A percentile compares a stretch with the other conserved stretches of the same genome.
Conservation (phyloP, 2,113 vertebrate genomes). For the Eudyptes chrysolophus region DNA sequence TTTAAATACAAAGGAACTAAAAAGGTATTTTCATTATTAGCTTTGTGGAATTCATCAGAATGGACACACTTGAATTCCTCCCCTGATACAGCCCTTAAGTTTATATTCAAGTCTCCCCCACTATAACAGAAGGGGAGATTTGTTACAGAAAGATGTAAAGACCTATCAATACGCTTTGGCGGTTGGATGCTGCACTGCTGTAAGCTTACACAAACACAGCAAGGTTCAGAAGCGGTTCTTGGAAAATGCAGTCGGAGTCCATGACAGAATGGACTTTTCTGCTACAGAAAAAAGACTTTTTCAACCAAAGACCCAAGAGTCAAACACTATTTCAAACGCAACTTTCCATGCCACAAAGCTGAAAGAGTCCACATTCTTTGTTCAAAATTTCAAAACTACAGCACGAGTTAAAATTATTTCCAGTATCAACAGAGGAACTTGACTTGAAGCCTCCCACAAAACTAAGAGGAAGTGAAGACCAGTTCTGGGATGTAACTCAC, state of each 20-base stretch:
- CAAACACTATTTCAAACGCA: neutral
- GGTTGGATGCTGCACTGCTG: fast-evolving
- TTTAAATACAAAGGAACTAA: neutral
- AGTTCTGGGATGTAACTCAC: neutral
- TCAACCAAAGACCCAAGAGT: neutral
- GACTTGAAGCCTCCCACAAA: neutral
- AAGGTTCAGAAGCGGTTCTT: neutral
- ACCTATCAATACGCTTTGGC: neutral
- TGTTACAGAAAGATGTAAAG: neutral
- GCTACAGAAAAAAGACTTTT: neutral
- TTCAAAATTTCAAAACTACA: neutral
- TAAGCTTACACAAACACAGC: neutral
- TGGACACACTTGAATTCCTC: neutral
- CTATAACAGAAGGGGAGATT: neutral
- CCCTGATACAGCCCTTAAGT: fast-evolving
- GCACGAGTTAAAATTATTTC: neutral
- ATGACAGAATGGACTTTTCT: neutral
- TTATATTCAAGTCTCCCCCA: neutral
- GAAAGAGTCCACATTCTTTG: neutral
- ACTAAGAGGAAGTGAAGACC: neutral
- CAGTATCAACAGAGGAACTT: neutral
- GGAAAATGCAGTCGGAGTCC: neutral
- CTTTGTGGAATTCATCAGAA: neutral
- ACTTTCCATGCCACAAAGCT: neutral
- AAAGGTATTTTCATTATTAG: neutral